Evolutionary conservation across 1,140 invertebrate species (phyloP), one percentile per base, ranked within the genome.

Genomic region (Rhagoletis pomonella): DNA sequence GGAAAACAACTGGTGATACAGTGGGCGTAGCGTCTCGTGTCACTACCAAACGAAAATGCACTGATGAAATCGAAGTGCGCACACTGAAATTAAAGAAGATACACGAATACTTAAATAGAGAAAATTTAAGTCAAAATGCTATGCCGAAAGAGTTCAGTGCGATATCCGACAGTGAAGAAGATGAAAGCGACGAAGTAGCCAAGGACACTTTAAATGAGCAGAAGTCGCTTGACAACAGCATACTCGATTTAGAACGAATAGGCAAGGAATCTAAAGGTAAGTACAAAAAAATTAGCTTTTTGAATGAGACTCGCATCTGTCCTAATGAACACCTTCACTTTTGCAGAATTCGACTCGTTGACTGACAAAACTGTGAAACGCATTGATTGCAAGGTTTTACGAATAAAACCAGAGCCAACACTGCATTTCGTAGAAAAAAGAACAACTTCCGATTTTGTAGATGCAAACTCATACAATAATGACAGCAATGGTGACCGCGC

Each of bases 41-140:
- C 12, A 19, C 88, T 6, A 7, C 12, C 0, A 93, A 93, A 62
- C 87, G 92, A 3, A 91, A 91, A 29, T 89, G 88, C 59, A 86
- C 19, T 0, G 90, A 89, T 19, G 90, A 90, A 5, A 90, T 91
- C 4, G 87, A 89, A 47, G 62, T 88, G 3, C 89, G 91, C 12
- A 89, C 90, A 0, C 64, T 90, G 47, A 93, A 93, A 87, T 69
- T 93, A 58, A 89, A 90, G 87, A 93, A 93, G 88, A 93, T 93
- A 50, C 91, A 93, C 2, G 88, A 88, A 60, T 93, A 89, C 60
- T 88, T 93, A 1, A 89, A 86, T 14, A 89, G 89, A 86, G 89
- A 92, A 47, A 29, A 89, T 7, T 81, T 89, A 2, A 87, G 64
- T 29, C 67, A 84, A 4, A 10, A 39, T 59, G 65, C 29, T 7